Conservation (phyloP, 2,888 invertebrate species). For the Melanostoma mellinum region DNA sequence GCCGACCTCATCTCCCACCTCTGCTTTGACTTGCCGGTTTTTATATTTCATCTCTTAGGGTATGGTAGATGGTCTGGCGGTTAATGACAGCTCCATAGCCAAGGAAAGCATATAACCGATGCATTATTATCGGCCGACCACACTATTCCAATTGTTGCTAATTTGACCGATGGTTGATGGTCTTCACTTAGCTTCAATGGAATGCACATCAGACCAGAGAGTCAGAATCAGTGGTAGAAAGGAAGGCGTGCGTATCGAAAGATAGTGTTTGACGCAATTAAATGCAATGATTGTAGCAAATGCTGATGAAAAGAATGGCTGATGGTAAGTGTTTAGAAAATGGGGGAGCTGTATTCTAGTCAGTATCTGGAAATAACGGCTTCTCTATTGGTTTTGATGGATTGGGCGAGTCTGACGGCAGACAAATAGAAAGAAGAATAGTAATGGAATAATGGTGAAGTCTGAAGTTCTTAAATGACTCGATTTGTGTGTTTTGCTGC, state of each 20-base stretch:
- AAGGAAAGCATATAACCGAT: conserved; percentile 33
- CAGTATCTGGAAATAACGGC: conserved; percentile 49
- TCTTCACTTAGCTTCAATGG: conserved; percentile 27
- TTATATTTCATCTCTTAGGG: not conserved
- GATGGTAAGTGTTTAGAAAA: conserved; percentile 7
- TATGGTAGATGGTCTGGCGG: conserved; percentile 24
- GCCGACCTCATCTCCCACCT: conserved; percentile 1
- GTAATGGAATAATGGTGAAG: not conserved
- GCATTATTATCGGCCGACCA: conserved; percentile 49
- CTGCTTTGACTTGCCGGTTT: not conserved
- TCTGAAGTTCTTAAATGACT: no score
- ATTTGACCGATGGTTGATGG: conserved; percentile 54
- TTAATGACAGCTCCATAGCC: conserved; percentile 49
- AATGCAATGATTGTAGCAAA: conserved; percentile 68
- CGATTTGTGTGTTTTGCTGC: no score
- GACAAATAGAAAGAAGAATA: not conserved
- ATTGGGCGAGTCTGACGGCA: conserved; percentile 74
- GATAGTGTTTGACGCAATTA: conserved; percentile 55
- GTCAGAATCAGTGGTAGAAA: not conserved
- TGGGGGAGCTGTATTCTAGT: conserved; percentile 16
- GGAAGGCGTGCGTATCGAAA: conserved; percentile 49
- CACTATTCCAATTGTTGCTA: conserved; percentile 58
- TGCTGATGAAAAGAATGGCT: not conserved
- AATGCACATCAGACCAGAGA: conserved; percentile 3
- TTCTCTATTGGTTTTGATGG: conserved; percentile 75